Conservation (phyloP, 2,888 invertebrate genomes). For the Cabera pusaria region DNA sequence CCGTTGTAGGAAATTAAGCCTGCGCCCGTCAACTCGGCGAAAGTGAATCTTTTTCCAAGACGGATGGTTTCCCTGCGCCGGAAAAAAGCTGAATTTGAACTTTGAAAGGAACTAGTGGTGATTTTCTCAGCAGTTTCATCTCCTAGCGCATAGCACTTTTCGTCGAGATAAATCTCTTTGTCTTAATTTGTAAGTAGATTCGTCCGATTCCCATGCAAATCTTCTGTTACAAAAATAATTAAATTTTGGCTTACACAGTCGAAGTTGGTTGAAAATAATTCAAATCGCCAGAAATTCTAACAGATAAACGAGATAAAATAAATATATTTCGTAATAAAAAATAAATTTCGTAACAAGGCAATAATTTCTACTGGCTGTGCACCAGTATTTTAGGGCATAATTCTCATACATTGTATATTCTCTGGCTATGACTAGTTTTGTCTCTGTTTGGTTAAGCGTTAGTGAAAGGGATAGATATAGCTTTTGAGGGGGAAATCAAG, state of each 20-base stretch:
- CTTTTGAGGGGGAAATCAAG: constrained; percentile 33
- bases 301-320: no score
- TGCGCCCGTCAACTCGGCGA: constrained; percentile 15
- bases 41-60: constrained; percentile 21
- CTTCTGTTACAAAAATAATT: no score
- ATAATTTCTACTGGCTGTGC: constrained; percentile 35
- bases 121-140: no score
- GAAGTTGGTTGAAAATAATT: no score
- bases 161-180: no score
- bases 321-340: constrained; percentile 41
- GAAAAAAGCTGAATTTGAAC: constrained; percentile 19
- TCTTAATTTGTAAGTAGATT: background rate
- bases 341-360: constrained; percentile 45
- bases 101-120: constrained; percentile 11
- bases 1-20: constrained; percentile 18
- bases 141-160: no score
- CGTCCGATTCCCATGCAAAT: no score
- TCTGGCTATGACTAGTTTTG: background rate
- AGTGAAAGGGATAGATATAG: constrained; percentile 22
- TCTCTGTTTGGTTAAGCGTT: background rate
- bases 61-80: constrained; percentile 17
- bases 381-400: constrained; percentile 38
- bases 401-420: constrained; percentile 2
- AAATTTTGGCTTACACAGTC: no score
- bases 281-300: no score